A percentile compares a stretch with the other conserved stretches of the same genome.
These are phyloP conservation scores for Ceramica pisi DNA, from an alignment of 2,888 invertebrate genomes.

Conservation along the genomic window DNA sequence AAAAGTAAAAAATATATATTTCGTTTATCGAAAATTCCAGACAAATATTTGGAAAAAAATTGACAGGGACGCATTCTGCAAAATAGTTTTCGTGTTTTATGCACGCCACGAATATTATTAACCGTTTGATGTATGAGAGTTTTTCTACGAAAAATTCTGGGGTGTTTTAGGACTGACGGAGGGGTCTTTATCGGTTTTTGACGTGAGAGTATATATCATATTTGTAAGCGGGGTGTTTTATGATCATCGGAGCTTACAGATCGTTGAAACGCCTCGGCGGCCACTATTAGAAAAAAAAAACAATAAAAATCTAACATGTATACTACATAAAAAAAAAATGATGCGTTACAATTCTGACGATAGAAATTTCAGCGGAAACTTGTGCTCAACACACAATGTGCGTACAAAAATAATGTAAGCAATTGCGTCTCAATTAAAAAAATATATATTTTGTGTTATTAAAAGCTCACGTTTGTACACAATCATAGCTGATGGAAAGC, in stretches of 20 bases:
- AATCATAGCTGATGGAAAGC: no score
- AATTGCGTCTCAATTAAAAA: no score
- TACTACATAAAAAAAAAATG: no score
- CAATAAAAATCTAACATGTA: no score
- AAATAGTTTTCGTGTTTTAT: slow-evolving; percentile 37
- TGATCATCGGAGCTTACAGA: not conserved
- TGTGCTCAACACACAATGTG: no score
- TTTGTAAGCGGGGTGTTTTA: slow-evolving; percentile 12
- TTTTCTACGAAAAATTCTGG: slow-evolving; percentile 2
- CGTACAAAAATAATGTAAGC: no score
- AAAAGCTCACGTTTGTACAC: no score
- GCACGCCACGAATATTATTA: slow-evolving; percentile 29
- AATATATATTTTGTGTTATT: no score
- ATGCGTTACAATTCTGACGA: no score
- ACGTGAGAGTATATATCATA: slow-evolving; percentile 17
- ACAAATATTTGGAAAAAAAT: slow-evolving; percentile 32
- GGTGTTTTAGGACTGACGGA: slow-evolving; percentile 4
- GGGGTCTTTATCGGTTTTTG: slow-evolving; percentile 21
- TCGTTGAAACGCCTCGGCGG: not conserved
- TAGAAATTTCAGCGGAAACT: no score
- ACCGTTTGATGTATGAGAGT: slow-evolving; percentile 17
- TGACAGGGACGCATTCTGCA: slow-evolving; percentile 25
- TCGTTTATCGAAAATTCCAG: slow-evolving; percentile 27
- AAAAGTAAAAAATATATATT: slow-evolving; percentile 17
- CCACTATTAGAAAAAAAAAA: not conserved